Conservation (phyloP, 2,113 vertebrate genomes). For the Axis porcinus region DNA sequence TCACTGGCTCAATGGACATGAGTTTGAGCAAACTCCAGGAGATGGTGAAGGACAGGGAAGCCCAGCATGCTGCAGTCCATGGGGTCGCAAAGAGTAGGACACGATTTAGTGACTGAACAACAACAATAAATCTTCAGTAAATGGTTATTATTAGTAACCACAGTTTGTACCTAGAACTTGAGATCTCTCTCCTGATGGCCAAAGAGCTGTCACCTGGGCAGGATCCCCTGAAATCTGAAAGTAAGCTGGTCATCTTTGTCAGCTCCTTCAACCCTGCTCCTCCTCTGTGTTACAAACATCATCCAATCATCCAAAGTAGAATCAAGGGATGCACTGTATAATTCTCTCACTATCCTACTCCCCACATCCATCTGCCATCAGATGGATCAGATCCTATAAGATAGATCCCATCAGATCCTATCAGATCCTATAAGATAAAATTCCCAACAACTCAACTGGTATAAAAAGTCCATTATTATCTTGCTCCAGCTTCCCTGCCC, state of each 20-base stretch:
- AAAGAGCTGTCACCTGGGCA: not conserved
- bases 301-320: not conserved
- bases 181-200: not conserved
- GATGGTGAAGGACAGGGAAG: not conserved
- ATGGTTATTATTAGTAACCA: not conserved
- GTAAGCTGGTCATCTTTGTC: not conserved
- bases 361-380: not conserved
- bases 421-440: not conserved
- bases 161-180: not conserved
- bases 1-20: not conserved
- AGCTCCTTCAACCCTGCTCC: not conserved
- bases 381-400: not conserved
- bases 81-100: not conserved
- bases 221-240: not conserved
- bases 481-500: not conserved
- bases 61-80: fast-evolving
- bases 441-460: not conserved
- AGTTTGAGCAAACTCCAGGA: not conserved
- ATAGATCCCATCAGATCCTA: not conserved
- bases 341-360: not conserved
- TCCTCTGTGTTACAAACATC: not conserved
- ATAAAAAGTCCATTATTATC: not conserved
- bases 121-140: not conserved
- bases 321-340: not conserved
- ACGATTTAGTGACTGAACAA: not conserved